These are phyloP conservation scores for Epinephelus fuscoguttatus DNA, from an alignment of 2,113 vertebrate species.

Conservation along the genomic window DNA sequence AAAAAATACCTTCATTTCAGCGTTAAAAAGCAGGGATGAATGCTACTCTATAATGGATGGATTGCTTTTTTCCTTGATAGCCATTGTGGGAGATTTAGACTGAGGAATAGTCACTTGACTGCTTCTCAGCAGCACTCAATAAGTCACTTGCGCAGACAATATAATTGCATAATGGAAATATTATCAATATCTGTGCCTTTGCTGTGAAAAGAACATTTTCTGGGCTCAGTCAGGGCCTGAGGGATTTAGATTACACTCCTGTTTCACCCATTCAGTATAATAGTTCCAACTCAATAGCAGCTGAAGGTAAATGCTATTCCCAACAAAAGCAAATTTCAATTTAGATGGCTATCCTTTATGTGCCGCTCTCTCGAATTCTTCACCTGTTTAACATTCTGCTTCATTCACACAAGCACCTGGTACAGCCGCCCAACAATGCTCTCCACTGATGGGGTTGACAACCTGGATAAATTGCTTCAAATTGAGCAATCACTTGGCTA, in stretches of 20 bases:
- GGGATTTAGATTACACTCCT: slow-evolving; percentile 72
- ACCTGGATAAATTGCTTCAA: slow-evolving; percentile 56
- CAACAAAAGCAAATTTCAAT: slow-evolving; percentile 71
- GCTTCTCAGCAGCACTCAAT: slow-evolving; percentile 59
- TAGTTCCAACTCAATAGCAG: slow-evolving; percentile 61
- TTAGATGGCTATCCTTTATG: slow-evolving; percentile 66
- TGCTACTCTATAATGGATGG: slow-evolving; percentile 46
- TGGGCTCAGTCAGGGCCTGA: slow-evolving; percentile 56
- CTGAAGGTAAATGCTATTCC: slow-evolving; percentile 68
- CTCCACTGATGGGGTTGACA: slow-evolving; percentile 45
- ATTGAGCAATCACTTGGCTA: slow-evolving; percentile 45
- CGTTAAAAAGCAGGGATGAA: slow-evolving; percentile 56
- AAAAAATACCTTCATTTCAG: slow-evolving; percentile 55
- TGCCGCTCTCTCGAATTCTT: slow-evolving; percentile 50
- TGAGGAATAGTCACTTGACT: slow-evolving; percentile 61
- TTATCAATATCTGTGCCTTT: slow-evolving; percentile 70
- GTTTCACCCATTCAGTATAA: slow-evolving; percentile 68
- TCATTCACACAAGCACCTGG: slow-evolving; percentile 41
- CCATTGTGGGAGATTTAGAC: slow-evolving; percentile 55
- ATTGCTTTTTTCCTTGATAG: slow-evolving; percentile 56
- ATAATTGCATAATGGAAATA: slow-evolving; percentile 74
- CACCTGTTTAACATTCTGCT: slow-evolving; percentile 65
- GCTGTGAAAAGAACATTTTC: slow-evolving; percentile 68
- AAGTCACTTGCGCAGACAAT: slow-evolving; percentile 65
- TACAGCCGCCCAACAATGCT: slow-evolving; percentile 38